These are phyloP conservation scores for Spilarctia lutea DNA, from an alignment of 2,888 invertebrate genomes.

Conservation along the genomic window DNA sequence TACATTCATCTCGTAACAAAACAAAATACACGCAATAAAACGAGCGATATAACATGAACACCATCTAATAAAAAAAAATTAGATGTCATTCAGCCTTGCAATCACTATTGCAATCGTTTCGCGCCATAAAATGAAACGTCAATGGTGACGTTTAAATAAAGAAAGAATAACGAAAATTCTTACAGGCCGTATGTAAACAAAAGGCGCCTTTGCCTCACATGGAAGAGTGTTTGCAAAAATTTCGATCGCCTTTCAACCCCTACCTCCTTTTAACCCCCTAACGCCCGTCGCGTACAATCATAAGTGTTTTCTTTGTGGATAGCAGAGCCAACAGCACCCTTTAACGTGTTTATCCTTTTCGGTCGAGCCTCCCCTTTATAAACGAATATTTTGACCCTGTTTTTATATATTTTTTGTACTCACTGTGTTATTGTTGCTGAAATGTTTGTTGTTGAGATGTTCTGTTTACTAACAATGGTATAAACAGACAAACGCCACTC, in stretches of 20 bases:
- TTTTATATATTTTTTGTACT: conserved; percentile 59
- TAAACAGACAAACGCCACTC: conserved; percentile 40
- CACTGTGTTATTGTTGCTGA: conserved; percentile 53
- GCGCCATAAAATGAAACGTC: conserved; percentile 53
- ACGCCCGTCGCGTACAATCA: conserved; percentile 68
- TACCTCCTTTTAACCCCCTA: conserved; percentile 55
- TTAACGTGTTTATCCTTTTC: conserved; percentile 84
- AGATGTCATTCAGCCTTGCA: conserved; percentile 49
- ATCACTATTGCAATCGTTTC: conserved; percentile 51
- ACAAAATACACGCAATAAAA: conserved; percentile 43
- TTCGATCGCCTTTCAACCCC: conserved; percentile 75
- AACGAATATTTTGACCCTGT: conserved; percentile 70
- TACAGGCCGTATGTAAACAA: conserved; percentile 54
- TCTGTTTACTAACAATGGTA: conserved; percentile 47
- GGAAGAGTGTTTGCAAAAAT: conserved; percentile 69
- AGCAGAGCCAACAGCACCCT: conserved; percentile 77
- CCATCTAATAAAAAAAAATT: conserved; percentile 52
- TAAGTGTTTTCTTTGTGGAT: conserved; percentile 85
- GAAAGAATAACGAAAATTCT: conserved; percentile 54
- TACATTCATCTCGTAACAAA: conserved; percentile 43
- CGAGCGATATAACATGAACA: conserved; percentile 31
- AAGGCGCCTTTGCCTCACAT: conserved; percentile 51
- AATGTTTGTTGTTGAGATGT: conserved; percentile 49
- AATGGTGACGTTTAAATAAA: conserved; percentile 54
- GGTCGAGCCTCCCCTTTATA: conserved; percentile 73